Percentiles rank a stretch among this genome's conserved stretches.
phyloP scores from a whole-genome alignment of 1,140 invertebrate genomes.

The Leptestheria dahalacensis region DNA sequence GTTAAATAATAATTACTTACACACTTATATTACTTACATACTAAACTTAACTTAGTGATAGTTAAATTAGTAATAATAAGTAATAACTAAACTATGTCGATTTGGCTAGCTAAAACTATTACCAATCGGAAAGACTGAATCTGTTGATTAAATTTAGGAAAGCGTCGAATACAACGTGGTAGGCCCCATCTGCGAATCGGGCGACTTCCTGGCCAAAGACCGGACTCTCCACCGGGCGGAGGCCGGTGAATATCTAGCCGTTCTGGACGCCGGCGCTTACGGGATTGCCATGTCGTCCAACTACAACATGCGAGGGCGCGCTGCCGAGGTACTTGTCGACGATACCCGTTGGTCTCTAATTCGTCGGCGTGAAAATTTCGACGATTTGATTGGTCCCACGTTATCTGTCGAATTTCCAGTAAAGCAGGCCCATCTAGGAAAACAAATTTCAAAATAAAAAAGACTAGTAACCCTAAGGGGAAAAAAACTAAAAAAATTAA shows the following conservation, averaged over 20 bases:
- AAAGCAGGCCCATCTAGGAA: too few relatives aligned
- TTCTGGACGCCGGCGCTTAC: slow-evolving; percentile 34
- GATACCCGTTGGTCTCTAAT: slow-evolving; percentile 22
- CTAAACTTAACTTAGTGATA: too few relatives aligned
- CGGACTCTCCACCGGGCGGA: slow-evolving; percentile 23
- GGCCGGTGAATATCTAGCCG: slow-evolving; percentile 25
- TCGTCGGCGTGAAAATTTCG: slow-evolving; percentile 23
- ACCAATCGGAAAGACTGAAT: too few relatives aligned
- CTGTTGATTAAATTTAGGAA: slow-evolving; percentile 3
- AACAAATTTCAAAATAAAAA: too few relatives aligned
- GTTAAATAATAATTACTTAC: too few relatives aligned
- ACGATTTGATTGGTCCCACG: not conserved
- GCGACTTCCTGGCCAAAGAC: slow-evolving; percentile 31
- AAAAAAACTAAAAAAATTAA: too few relatives aligned
- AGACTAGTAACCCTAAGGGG: too few relatives aligned
- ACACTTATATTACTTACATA: too few relatives aligned
- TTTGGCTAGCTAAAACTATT: too few relatives aligned
- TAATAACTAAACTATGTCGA: too few relatives aligned
- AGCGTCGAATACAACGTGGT: slow-evolving; percentile 28
- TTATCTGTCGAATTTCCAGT: not conserved
- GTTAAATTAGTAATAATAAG: too few relatives aligned
- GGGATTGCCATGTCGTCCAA: slow-evolving; percentile 32
- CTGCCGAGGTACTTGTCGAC: slow-evolving; percentile 29
- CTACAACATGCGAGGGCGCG: slow-evolving; percentile 31
- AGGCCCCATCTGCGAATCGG: slow-evolving; percentile 33